These are phyloP conservation scores for Amphiprion ocellaris DNA, from an alignment of 2,113 vertebrate genomes.

Conservation along the genomic window DNA sequence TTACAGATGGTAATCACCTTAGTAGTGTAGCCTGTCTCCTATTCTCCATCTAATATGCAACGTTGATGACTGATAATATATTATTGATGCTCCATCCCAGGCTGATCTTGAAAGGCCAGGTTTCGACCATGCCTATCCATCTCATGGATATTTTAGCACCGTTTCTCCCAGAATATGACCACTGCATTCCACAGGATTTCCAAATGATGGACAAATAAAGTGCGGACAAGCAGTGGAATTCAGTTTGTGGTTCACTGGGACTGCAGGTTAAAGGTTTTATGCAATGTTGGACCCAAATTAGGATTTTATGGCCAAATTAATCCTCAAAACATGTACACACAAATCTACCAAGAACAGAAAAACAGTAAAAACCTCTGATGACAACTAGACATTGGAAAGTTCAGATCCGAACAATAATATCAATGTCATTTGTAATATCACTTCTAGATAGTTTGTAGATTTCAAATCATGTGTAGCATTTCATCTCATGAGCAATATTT, in stretches of 20 bases:
- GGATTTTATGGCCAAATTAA: too few relatives aligned
- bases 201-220: conserved; percentile 40
- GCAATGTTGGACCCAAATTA: background rate
- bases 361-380: background rate
- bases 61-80: conserved; percentile 71
- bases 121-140: conserved; percentile 55
- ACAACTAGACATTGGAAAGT: too few relatives aligned
- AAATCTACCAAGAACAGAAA: background rate
- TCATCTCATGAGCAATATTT: too few relatives aligned
- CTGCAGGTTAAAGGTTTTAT: background rate
- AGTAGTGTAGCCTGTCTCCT: conserved; percentile 64
- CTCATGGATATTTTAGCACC: conserved; percentile 76
- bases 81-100: conserved; percentile 75
- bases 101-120: conserved; percentile 70
- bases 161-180: conserved; percentile 60
- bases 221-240: background rate
- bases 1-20: conserved; percentile 70
- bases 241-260: background rate
- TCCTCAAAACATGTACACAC: too few relatives aligned
- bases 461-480: too few relatives aligned
- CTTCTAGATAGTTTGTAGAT: too few relatives aligned
- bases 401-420: too few relatives aligned
- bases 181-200: conserved; percentile 29
- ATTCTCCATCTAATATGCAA: conserved; percentile 76
- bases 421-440: too few relatives aligned